A percentile compares a stretch with the other conserved stretches of the same genome.
Conservation (phyloP, 2,888 invertebrate genomes). For the Parnassius orleans region DNA sequence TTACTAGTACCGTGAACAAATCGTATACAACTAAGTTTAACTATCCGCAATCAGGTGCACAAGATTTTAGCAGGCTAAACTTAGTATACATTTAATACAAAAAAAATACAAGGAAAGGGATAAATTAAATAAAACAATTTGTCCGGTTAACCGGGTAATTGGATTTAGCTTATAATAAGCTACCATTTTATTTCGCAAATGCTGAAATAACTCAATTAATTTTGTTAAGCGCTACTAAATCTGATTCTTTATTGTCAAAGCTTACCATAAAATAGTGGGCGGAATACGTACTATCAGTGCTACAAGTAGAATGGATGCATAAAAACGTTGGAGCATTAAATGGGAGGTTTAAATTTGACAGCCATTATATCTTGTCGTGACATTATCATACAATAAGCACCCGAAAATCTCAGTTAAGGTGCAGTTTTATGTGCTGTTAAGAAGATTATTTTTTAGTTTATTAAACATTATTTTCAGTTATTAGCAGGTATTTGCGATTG, state of each 20-base stretch:
- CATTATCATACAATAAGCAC: conserved; percentile 70
- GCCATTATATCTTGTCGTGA: conserved; percentile 47
- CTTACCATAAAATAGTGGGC: conserved; percentile 44
- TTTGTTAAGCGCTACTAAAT: conserved; percentile 4
- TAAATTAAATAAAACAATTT: too few species aligned
- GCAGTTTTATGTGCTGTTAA: not conserved
- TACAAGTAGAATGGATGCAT: conserved; percentile 45
- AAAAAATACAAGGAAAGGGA: too few species aligned
- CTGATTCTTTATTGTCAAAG: conserved; percentile 8
- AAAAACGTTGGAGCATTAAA: conserved; percentile 57
- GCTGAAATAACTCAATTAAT: too few species aligned
- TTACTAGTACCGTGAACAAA: too few species aligned
- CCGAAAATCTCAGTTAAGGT: conserved; percentile 35
- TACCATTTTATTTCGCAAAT: too few species aligned
- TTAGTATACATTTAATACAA: too few species aligned
- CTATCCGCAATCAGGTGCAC: too few species aligned
- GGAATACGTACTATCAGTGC: conserved; percentile 41
- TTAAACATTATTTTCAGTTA: not conserved
- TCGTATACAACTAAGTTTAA: too few species aligned
- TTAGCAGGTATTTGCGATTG: too few species aligned
- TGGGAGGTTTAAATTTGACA: conserved; percentile 55
- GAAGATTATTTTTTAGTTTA: not conserved
- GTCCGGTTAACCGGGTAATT: too few species aligned
- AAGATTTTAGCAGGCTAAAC: too few species aligned
- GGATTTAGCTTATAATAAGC: too few species aligned